These are phyloP conservation scores for Setipinna tenuifilis DNA, from an alignment of 2,797 vertebrate species.

Conservation along the genomic window DNA sequence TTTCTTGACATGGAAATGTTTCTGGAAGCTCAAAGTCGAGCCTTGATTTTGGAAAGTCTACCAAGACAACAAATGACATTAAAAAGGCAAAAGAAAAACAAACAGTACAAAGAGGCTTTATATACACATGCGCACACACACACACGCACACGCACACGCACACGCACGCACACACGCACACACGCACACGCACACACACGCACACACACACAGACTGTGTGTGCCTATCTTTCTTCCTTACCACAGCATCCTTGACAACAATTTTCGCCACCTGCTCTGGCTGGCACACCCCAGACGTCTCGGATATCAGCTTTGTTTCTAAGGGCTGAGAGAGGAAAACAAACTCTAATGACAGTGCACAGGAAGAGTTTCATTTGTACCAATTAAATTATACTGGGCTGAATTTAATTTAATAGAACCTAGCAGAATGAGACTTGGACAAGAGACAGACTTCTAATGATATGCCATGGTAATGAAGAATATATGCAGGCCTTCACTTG, in stretches of 20 bases:
- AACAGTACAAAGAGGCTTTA: too few relatives aligned
- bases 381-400: not conserved
- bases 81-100: too few relatives aligned
- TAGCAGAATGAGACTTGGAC: not conserved
- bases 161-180: not conserved
- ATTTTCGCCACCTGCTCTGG: constrained; percentile 95
- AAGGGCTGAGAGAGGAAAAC: constrained; percentile 77
- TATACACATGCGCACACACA: too few relatives aligned
- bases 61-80: too few relatives aligned
- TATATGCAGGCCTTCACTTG: not conserved
- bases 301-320: constrained; percentile 94
- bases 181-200: too few relatives aligned
- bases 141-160: too few relatives aligned
- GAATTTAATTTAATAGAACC: not conserved
- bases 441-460: not conserved
- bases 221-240: constrained; percentile 68
- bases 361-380: not conserved
- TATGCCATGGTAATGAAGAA: not conserved
- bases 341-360: not conserved
- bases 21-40: too few relatives aligned
- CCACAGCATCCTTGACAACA: constrained; percentile 91
- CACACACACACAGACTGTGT: not conserved
- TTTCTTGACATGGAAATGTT: too few relatives aligned
- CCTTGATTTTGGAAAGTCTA: too few relatives aligned
- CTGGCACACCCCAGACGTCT: constrained; percentile 91